Percentiles rank a stretch among this genome's conserved stretches.
phyloP scores from a whole-genome alignment of 2,797 vertebrate genomes.

The Pygocentrus nattereri region DNA sequence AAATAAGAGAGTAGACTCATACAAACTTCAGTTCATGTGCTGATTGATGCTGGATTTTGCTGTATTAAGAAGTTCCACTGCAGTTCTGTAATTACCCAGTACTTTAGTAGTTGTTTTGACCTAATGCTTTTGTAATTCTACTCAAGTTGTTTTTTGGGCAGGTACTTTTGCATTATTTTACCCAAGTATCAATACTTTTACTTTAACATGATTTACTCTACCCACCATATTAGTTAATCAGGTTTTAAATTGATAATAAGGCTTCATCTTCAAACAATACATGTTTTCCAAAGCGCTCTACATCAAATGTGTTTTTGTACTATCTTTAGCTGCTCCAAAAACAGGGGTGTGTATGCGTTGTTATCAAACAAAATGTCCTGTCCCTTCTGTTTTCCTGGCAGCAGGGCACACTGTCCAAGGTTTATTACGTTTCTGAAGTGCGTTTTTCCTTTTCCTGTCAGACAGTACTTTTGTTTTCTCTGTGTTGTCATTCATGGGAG shows the following conservation, averaged over 20 bases:
- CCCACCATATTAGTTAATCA: neutral
- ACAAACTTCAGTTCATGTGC: no score
- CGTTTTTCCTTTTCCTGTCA: conserved; percentile 76
- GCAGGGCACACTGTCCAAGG: neutral
- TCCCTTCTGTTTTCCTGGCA: conserved; percentile 39
- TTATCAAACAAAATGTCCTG: conserved; percentile 34
- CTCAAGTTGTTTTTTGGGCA: no score
- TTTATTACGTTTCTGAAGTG: conserved; percentile 45
- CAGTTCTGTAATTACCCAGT: no score
- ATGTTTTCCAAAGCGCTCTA: neutral
- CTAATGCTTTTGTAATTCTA: no score
- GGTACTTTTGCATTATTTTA: no score
- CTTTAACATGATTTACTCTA: no score
- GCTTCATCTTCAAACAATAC: neutral
- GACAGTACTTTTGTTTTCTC: conserved; percentile 57
- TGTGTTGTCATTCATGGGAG: conserved; percentile 42
- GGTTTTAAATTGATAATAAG: neutral
- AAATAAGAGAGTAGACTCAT: no score
- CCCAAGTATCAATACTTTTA: no score
- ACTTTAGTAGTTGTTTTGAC: no score
- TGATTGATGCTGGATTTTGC: no score
- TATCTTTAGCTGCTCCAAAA: conserved; percentile 5
- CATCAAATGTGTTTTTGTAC: neutral
- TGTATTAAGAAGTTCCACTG: no score
- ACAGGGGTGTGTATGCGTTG: neutral